Conservation (phyloP, 2,888 invertebrate genomes). For the Phaonia tiefii region DNA sequence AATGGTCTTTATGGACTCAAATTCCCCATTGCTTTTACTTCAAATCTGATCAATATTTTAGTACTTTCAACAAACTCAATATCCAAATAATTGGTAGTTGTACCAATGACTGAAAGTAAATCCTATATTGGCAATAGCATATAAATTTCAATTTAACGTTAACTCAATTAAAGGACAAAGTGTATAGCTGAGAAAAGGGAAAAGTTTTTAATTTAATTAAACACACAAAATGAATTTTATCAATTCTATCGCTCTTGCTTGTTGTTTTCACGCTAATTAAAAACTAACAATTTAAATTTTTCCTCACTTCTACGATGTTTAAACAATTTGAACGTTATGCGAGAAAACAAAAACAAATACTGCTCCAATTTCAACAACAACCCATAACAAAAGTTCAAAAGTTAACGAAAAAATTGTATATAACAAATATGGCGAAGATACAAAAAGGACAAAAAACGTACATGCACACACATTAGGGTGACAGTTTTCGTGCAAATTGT, state of each 20-base stretch:
- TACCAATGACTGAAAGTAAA: not conserved
- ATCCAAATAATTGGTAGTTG: not conserved
- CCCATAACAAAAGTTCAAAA: constrained; percentile 26
- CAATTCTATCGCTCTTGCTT: not conserved
- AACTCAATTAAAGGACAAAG: constrained; percentile 18
- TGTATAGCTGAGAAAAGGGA: not conserved
- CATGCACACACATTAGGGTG: not conserved
- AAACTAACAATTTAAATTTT: constrained; percentile 45
- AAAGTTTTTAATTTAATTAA: constrained; percentile 42
- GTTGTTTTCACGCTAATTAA: constrained; percentile 42
- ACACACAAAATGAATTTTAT: constrained; percentile 24
- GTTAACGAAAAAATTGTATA: constrained; percentile 40
- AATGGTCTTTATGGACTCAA: not conserved
- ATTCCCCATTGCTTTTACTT: not conserved
- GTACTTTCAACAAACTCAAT: not conserved
- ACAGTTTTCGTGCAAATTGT: no score
- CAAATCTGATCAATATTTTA: not conserved
- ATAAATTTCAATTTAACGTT: constrained; percentile 24
- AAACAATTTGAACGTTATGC: constrained; percentile 22
- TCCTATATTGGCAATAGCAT: constrained; percentile 4
- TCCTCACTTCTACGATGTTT: not conserved
- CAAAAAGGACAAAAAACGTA: not conserved
- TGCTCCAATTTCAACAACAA: not conserved
- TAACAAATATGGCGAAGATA: constrained; percentile 26
- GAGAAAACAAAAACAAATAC: not conserved